A percentile compares a stretch with the other conserved stretches of the same genome.
These are phyloP conservation scores for Bombylius major DNA, from an alignment of 2,888 invertebrate genomes.

Conservation along the genomic window DNA sequence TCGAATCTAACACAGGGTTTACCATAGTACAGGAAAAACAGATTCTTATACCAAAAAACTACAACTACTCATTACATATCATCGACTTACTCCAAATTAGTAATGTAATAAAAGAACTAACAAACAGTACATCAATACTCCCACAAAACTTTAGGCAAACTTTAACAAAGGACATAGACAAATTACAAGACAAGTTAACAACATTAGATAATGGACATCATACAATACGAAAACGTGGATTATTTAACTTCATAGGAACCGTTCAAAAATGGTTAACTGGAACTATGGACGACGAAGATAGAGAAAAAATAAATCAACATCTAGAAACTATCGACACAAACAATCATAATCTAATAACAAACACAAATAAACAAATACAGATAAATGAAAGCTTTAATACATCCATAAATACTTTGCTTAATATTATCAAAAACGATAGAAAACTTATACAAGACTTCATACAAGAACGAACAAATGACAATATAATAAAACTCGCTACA, in stretches of 20 bases:
- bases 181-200: background rate
- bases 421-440: too few relatives aligned
- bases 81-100: background rate
- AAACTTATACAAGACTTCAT: too few relatives aligned
- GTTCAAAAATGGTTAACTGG: conserved; percentile 10
- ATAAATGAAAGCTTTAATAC: background rate
- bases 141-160: background rate
- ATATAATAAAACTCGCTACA: too few relatives aligned
- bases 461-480: too few relatives aligned
- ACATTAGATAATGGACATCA: background rate
- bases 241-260: conserved; percentile 10
- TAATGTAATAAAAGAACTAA: background rate
- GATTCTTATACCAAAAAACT: background rate
- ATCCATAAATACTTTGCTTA: background rate
- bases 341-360: conserved; percentile 4
- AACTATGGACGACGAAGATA: conserved; percentile 11
- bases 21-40: background rate
- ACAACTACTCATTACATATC: background rate
- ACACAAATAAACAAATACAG: conserved; percentile 1
- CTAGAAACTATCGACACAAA: background rate
- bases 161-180: too few relatives aligned
- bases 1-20: too few relatives aligned
- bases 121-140: background rate
- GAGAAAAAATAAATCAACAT: conserved; percentile 4
- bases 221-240: conserved; percentile 7